These are phyloP conservation scores for Cerceris ruficornis DNA, from an alignment of 2,888 invertebrate species.

Conservation along the genomic window DNA sequence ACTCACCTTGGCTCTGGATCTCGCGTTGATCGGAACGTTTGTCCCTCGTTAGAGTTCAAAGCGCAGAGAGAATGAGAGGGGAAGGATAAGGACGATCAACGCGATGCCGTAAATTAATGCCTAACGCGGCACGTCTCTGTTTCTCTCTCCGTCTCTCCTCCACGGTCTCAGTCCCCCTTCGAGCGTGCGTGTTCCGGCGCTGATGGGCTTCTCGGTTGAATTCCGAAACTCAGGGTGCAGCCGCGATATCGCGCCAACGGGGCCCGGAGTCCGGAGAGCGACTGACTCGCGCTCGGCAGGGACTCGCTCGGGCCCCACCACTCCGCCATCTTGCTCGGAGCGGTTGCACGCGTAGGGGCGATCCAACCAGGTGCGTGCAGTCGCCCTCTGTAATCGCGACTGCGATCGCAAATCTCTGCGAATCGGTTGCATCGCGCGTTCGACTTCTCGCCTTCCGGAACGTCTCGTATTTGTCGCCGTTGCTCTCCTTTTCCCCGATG, in stretches of 20 bases:
- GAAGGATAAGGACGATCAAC: slow-evolving; percentile 36
- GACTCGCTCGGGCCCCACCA: slow-evolving; percentile 73
- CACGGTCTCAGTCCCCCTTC: neutral
- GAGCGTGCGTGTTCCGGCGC: neutral
- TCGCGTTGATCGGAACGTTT: slow-evolving; percentile 15
- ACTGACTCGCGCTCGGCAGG: slow-evolving; percentile 71
- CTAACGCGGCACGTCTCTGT: slow-evolving; percentile 27
- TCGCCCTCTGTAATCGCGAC: slow-evolving; percentile 34
- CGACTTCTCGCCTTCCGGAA: neutral
- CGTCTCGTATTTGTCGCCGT: neutral
- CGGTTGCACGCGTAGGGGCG: slow-evolving; percentile 45
- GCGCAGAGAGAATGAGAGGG: slow-evolving; percentile 20
- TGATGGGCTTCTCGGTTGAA: neutral
- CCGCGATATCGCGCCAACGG: slow-evolving; percentile 72
- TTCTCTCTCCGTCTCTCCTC: slow-evolving; percentile 19
- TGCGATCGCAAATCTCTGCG: slow-evolving; percentile 18
- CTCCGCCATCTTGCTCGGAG: slow-evolving; percentile 69
- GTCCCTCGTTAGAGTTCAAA: slow-evolving; percentile 29
- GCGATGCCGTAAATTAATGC: slow-evolving; percentile 19
- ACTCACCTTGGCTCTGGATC: slow-evolving; percentile 36
- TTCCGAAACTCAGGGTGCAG: neutral
- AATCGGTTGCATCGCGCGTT: slow-evolving; percentile 16
- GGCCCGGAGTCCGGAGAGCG: slow-evolving; percentile 79
- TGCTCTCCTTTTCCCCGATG: no score
- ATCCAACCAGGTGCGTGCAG: slow-evolving; percentile 62